phyloP scores from a whole-genome alignment of 2,797 vertebrate genomes.

The Petrocephalus sullivani region DNA sequence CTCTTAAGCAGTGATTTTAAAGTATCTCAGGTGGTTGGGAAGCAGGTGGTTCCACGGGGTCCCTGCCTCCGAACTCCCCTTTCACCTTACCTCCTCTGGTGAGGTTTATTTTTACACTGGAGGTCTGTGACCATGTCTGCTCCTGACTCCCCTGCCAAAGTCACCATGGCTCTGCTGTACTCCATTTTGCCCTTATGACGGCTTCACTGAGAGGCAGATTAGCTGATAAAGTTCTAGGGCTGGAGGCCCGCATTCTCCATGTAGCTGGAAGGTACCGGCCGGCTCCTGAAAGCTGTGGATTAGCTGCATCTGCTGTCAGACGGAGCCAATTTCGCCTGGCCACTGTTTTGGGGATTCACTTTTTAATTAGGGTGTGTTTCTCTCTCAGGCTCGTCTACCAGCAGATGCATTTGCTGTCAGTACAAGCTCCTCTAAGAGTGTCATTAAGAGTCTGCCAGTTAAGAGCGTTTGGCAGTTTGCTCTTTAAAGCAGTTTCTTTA shows the following conservation, averaged over 20 bases:
- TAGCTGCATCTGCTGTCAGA: not conserved
- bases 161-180: not conserved
- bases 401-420: not conserved
- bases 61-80: not conserved
- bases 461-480: not conserved
- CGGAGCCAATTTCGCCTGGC: not conserved
- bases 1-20: not conserved
- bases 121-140: not conserved
- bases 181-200: not conserved
- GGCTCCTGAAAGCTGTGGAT: not conserved
- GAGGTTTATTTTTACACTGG: not conserved
- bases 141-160: not conserved
- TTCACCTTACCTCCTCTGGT: not conserved
- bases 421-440: not conserved
- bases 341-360: not conserved
- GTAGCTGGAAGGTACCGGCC: not conserved
- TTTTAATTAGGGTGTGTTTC: not conserved
- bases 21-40: not conserved
- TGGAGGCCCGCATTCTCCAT: not conserved
- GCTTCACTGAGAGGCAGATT: not conserved
- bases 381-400: not conserved
- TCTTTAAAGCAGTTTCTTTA: not conserved
- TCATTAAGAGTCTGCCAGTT: not conserved
- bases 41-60: too few relatives aligned
- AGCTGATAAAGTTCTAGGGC: not conserved